Evolutionary conservation across 2,888 invertebrate genomes (phyloP).

Genomic region (Mythimna lalbum): DNA sequence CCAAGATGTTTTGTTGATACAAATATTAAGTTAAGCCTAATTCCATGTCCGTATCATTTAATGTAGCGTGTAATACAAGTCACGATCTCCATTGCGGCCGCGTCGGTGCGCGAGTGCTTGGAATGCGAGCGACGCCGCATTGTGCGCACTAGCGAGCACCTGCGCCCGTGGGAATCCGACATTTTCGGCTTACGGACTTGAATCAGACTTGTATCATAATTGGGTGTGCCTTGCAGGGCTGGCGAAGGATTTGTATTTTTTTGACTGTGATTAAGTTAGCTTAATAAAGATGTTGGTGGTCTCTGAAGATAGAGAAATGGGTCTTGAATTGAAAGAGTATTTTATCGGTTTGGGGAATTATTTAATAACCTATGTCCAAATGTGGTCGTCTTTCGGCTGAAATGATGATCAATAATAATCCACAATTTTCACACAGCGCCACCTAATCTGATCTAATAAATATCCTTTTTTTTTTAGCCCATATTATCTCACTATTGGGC

Average conservation of each 20-base stretch:
- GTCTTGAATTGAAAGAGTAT: not conserved
- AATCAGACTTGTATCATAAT: conserved; percentile 53
- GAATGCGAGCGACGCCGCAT: conserved; percentile 75
- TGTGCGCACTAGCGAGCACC: conserved; percentile 69
- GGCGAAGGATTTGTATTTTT: conserved; percentile 35
- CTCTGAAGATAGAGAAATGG: conserved; percentile 7
- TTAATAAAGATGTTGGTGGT: conserved; percentile 47
- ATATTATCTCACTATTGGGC: too few relatives aligned
- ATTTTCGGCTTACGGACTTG: conserved; percentile 68
- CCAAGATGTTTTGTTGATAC: conserved; percentile 20
- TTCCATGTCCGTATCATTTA: conserved; percentile 50
- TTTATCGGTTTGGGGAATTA: not conserved
- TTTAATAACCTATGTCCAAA: too few relatives aligned
- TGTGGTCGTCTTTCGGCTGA: too few relatives aligned
- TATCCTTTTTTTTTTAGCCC: too few relatives aligned
- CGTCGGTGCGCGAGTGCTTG: conserved; percentile 59
- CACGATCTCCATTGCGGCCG: conserved; percentile 61
- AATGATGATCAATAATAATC: too few relatives aligned
- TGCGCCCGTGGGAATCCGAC: conserved; percentile 77
- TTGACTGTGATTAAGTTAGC: conserved; percentile 11
- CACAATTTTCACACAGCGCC: too few relatives aligned
- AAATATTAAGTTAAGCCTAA: conserved; percentile 44
- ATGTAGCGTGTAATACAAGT: conserved; percentile 68
- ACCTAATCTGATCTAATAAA: too few relatives aligned
- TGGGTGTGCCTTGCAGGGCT: conserved; percentile 49